These are phyloP conservation scores for Leptatherina wallacei DNA, from an alignment of 2,797 vertebrate genomes.

Conservation along the genomic window DNA sequence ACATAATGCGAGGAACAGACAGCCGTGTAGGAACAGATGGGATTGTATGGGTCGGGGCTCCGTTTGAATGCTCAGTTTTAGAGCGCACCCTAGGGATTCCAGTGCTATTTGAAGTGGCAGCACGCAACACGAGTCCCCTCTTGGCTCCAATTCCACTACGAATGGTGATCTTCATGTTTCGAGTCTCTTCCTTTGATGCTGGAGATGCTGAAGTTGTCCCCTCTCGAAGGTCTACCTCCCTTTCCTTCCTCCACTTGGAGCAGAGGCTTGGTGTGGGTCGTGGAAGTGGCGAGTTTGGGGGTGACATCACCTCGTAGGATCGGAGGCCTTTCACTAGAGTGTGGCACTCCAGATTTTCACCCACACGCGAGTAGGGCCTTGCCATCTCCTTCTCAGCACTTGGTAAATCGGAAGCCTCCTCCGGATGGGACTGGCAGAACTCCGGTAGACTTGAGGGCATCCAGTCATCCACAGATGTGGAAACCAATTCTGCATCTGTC, in stretches of 20 bases:
- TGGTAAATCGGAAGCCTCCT: conserved; percentile 59
- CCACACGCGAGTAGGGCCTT: conserved; percentile 71
- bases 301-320: conserved; percentile 79
- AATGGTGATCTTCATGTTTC: conserved; percentile 62
- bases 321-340: conserved; percentile 84
- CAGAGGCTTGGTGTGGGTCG: conserved; percentile 81
- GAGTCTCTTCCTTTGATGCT: conserved; percentile 70
- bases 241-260: conserved; percentile 88
- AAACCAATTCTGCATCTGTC: conserved; percentile 38
- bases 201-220: conserved; percentile 44
- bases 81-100: conserved; percentile 72
- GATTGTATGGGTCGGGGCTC: conserved; percentile 30
- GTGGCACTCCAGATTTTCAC: conserved; percentile 85
- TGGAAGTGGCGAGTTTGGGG: conserved; percentile 70
- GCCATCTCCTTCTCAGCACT: conserved; percentile 58
- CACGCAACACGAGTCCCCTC: conserved; percentile 70
- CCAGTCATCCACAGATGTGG: conserved; percentile 54
- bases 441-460: conserved; percentile 66
- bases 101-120: conserved; percentile 56
- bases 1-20: conserved; percentile 60
- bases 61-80: conserved; percentile 68
- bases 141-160: conserved; percentile 75
- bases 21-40: conserved; percentile 45
- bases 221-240: conserved; percentile 68
- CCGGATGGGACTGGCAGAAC: conserved; percentile 60